Base-by-base conservation (phyloP, 2,888 invertebrate species). In the Leptogaster cylindrica region DNA sequence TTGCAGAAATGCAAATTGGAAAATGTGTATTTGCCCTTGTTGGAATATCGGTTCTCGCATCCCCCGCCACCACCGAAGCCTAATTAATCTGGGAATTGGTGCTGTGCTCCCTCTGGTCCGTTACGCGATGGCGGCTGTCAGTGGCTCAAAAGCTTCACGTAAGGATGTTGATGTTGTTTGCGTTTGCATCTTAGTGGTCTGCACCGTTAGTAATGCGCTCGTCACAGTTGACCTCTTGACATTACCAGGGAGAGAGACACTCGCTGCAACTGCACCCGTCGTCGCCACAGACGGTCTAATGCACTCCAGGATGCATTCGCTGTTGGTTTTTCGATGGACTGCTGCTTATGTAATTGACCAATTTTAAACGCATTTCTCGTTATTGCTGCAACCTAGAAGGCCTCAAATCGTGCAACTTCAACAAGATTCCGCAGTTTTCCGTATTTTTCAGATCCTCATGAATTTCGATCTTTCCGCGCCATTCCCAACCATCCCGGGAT, bases 271-370 rank as follows among this genome's bases (percentile, higher is more conserved):
- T 12, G 46, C 46, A n/a, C 20, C 46, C 20, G n/a, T 20, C 8
- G 36, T 14, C 36, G 36, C 33, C 14, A n/a, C 20, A 16, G 55
- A 39, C 41, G 12, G 1, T 18, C 8, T n/a, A n/a, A 14, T 16
- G 28, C 23, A 39, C 18, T 28, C 12, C 18, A 28, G 8, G 46
- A 51, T 61, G n/a, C 66, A 63, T 68, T 48, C 52, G 3, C 28
- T 50, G 50, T 50, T 50, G 14, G 28, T 50, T 50, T 52, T 55
- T 36, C 20, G 3, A n/a, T 16, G 18, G 18, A 2, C 36, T 39
- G 55, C 58, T 67, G 64, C 58, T 67, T 67, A 64, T 69, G 69
- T 65, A 69, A 69, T 69, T 69, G 67, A 67, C 69, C 67, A 69
- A 69, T 66, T 69, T 69, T 48, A 64, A 69, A 69, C 69, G 69